Conservation (phyloP, 2,888 invertebrate genomes). For the Cephus spinipes region DNA sequence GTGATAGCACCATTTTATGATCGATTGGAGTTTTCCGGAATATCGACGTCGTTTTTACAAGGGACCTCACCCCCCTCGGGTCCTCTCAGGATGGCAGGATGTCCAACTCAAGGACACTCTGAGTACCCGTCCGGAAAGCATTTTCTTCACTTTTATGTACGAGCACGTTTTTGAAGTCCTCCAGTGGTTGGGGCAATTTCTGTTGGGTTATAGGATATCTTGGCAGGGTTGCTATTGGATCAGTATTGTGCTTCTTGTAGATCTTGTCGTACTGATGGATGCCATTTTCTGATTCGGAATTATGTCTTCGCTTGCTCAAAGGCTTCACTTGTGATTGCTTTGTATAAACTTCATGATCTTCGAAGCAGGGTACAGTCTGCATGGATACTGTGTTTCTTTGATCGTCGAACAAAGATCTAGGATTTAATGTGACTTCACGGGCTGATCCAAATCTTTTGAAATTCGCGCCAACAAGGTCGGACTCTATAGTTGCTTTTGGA, state of each 20-base stretch:
- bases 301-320: conserved; percentile 52
- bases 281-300: conserved; percentile 61
- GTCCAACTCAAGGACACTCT: conserved; percentile 60
- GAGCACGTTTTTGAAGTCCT: conserved; percentile 50
- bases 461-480: conserved; percentile 17
- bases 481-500: not conserved
- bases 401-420: conserved; percentile 57
- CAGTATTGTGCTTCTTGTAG: conserved; percentile 44
- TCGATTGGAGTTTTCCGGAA: not conserved
- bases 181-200: conserved; percentile 45
- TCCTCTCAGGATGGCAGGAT: conserved; percentile 60
- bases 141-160: conserved; percentile 55
- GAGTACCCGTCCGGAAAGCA: conserved; percentile 40
- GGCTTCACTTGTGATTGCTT: conserved; percentile 34
- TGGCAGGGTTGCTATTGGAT: conserved; percentile 61
- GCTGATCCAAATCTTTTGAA: conserved; percentile 60
- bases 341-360: conserved; percentile 41
- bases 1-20: not conserved
- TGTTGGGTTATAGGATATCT: conserved; percentile 43
- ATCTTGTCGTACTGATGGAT: conserved; percentile 47
- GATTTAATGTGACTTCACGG: conserved; percentile 60
- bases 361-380: conserved; percentile 58
- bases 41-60: not conserved
- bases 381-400: conserved; percentile 60
- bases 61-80: not conserved